Percentiles rank a stretch among this genome's conserved stretches.
These are phyloP conservation scores for Habropoda laboriosa DNA, from an alignment of 1,140 invertebrate genomes.

Conservation along the genomic window DNA sequence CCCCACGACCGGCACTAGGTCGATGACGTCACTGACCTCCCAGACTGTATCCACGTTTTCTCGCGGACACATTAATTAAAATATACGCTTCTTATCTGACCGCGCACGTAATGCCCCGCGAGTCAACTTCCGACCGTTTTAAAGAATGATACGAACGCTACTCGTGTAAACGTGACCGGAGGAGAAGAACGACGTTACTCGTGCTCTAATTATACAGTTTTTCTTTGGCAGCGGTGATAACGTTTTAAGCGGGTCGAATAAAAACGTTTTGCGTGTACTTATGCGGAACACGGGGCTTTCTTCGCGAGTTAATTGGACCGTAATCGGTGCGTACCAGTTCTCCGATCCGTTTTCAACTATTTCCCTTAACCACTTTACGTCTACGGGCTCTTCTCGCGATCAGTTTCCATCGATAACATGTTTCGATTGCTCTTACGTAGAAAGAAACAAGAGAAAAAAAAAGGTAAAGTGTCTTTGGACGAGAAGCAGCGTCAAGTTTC, in stretches of 20 bases:
- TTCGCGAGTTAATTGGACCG: conserved; percentile 3
- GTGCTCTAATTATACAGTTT: conserved; percentile 41
- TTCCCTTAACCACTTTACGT: too few relatives aligned
- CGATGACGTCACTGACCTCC: conserved; percentile 47
- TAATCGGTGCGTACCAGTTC: not conserved
- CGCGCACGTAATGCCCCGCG: conserved; percentile 35
- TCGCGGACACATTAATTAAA: conserved; percentile 55
- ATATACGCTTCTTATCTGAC: conserved; percentile 57
- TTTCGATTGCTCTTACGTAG: too few relatives aligned
- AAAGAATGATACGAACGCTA: conserved; percentile 38
- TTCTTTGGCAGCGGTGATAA: conserved; percentile 43
- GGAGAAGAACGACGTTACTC: not conserved
- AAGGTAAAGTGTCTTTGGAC: too few relatives aligned
- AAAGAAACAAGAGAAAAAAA: too few relatives aligned
- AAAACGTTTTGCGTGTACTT: not conserved
- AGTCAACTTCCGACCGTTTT: conserved; percentile 32
- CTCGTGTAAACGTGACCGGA: not conserved
- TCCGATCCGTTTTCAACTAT: too few relatives aligned
- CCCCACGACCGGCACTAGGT: not conserved
- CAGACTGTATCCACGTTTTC: conserved; percentile 11
- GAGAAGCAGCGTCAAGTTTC: not conserved
- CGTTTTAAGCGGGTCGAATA: conserved; percentile 17
- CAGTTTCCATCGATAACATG: too few relatives aligned
- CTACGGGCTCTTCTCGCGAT: too few relatives aligned
- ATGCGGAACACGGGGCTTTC: not conserved